A percentile compares a stretch with the other conserved stretches of the same genome.
Evolutionary conservation across 2,888 invertebrate genomes (phyloP).

Genomic region (Liopterus haemorrhoidalis): DNA sequence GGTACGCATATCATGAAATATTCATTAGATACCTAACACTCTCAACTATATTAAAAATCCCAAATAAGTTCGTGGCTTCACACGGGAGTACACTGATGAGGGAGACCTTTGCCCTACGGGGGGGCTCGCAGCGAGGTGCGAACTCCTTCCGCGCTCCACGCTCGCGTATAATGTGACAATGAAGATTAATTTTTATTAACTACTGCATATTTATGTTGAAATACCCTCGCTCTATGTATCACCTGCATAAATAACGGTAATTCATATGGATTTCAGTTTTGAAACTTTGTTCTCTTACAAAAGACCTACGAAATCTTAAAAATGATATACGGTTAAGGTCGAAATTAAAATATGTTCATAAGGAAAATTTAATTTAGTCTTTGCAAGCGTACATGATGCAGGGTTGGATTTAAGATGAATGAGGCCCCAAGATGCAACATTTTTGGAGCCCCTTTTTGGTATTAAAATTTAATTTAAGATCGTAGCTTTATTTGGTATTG

Average conservation of each 20-base stretch:
- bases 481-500: no score
- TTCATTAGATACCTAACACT: constrained; percentile 47
- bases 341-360: no score
- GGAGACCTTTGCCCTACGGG: no score
- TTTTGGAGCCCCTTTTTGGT: no score
- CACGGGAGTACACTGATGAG: constrained; percentile 33
- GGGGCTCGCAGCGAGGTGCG: constrained; percentile 12
- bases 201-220: constrained; percentile 22
- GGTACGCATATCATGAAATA: constrained; percentile 47
- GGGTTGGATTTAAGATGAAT: no score
- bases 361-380: no score
- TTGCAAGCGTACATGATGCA: no score
- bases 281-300: no score
- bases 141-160: constrained; percentile 9
- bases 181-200: constrained; percentile 25
- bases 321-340: no score
- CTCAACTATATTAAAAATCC: constrained; percentile 48
- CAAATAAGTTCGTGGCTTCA: constrained; percentile 43
- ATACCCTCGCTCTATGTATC: constrained; percentile 10
- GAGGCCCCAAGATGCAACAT: no score
- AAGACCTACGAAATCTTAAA: no score
- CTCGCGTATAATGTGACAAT: constrained; percentile 23
- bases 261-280: constrained; percentile 23
- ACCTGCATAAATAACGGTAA: constrained; percentile 23
- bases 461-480: no score